Percentiles rank a stretch among this genome's conserved stretches.
phyloP scores from a whole-genome alignment of 2,888 invertebrate genomes.

The Cosmia pyralina region DNA sequence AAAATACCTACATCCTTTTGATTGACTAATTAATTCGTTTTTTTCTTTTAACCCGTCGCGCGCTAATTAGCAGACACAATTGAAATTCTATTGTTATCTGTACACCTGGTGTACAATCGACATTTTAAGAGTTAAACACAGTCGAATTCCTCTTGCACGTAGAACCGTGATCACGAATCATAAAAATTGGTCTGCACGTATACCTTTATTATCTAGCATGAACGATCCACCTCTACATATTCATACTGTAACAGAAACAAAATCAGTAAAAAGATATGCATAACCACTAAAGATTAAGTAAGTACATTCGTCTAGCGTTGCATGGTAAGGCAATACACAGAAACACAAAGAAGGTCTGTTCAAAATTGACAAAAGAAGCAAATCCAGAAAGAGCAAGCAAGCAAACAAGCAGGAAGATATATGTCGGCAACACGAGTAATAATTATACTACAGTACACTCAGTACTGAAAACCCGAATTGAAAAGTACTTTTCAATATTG shows the following conservation, averaged over 20 bases:
- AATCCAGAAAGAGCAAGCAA: no score
- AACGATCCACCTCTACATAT: slow-evolving; percentile 38
- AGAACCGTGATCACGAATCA: background rate
- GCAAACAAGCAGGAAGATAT: no score
- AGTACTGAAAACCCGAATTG: no score
- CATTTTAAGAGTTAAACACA: no score
- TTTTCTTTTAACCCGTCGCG: no score
- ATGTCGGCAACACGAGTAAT: background rate
- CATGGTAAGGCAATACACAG: slow-evolving; percentile 20
- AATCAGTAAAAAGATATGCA: slow-evolving; percentile 54
- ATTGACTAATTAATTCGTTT: background rate
- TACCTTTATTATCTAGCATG: slow-evolving; percentile 34
- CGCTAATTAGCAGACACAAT: no score
- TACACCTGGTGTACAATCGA: no score
- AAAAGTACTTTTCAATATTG: no score
- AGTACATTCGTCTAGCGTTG: slow-evolving; percentile 56
- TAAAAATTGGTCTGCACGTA: slow-evolving; percentile 37
- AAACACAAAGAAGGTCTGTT: slow-evolving; percentile 70
- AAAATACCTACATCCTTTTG: background rate
- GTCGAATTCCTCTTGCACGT: background rate
- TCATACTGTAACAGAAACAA: slow-evolving; percentile 30
- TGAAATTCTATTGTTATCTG: no score
- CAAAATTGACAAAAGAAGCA: background rate
- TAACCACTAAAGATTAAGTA: slow-evolving; percentile 65
- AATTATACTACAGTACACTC: no score